Evolutionary conservation across 2,888 invertebrate species (phyloP).

Genomic region (Drosophila differens): DNA sequence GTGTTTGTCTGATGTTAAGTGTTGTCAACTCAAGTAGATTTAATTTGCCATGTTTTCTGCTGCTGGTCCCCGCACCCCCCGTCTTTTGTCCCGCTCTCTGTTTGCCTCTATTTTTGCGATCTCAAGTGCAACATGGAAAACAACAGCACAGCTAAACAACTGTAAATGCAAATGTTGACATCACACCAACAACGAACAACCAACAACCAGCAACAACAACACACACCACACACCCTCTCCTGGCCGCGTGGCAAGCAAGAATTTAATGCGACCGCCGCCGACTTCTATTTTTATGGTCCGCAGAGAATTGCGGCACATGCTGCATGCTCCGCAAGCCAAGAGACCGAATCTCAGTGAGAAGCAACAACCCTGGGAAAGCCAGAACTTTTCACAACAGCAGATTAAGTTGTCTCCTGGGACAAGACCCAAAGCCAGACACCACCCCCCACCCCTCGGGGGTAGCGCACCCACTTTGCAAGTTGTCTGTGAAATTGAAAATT

Average conservation of each 20-base stretch:
- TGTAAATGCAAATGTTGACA: constrained; percentile 80
- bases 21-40: constrained; percentile 84
- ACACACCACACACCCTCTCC: background rate
- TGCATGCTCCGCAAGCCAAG: constrained; percentile 9
- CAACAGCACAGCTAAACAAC: constrained; percentile 60
- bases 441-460: background rate
- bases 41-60: constrained; percentile 81
- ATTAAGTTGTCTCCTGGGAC: constrained; percentile 80
- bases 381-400: constrained; percentile 78
- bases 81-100: background rate
- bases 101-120: constrained; percentile 32
- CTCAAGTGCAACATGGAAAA: constrained; percentile 76
- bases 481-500: constrained; percentile 83
- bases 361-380: constrained; percentile 64
- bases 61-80: background rate
- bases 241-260: constrained; percentile 67
- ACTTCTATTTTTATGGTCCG: constrained; percentile 72
- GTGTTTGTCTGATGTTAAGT: constrained; percentile 65
- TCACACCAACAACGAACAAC: constrained; percentile 60
- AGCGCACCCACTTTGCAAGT: constrained; percentile 60
- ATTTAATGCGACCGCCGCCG: constrained; percentile 65
- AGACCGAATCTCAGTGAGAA: background rate
- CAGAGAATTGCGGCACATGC: constrained; percentile 82
- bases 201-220: background rate
- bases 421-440: background rate